Evolutionary conservation across 1,140 invertebrate genomes (phyloP).

Genomic region (Dendrolimus punctatus): DNA sequence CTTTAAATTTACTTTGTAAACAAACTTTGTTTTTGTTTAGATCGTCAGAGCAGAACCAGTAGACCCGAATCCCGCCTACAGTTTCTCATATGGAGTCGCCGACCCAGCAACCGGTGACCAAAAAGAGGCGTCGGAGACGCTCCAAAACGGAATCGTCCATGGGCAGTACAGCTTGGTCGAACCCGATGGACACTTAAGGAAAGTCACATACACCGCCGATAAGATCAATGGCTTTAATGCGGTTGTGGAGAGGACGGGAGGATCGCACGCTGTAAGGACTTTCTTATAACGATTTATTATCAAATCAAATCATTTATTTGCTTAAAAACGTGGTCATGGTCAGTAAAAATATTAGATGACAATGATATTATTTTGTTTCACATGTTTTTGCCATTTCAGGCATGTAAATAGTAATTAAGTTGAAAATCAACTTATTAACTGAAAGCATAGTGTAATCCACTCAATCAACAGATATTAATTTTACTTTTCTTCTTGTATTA

Average conservation of each 20-base stretch:
- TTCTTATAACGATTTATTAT: no score
- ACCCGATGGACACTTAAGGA: conserved; percentile 76
- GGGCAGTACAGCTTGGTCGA: conserved; percentile 77
- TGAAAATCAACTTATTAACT: no score
- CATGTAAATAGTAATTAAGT: no score
- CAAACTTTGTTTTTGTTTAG: neutral
- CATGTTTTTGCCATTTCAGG: no score
- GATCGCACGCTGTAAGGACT: conserved; percentile 45
- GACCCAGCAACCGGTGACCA: conserved; percentile 81
- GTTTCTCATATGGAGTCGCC: conserved; percentile 80
- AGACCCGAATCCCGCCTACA: conserved; percentile 81
- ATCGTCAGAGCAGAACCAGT: conserved; percentile 71
- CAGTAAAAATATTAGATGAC: no score
- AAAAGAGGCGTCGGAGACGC: conserved; percentile 75
- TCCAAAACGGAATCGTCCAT: conserved; percentile 76
- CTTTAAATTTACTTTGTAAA: no score
- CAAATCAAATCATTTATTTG: no score
- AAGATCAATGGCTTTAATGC: conserved; percentile 71
- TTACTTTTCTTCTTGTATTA: no score
- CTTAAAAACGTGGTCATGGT: no score
- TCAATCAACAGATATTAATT: no score
- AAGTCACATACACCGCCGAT: conserved; percentile 73
- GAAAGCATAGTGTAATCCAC: no score
- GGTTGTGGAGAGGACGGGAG: conserved; percentile 72
- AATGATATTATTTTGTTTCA: no score